phyloP scores from a whole-genome alignment of 64 coral and sea anemone genomes.

The Dendronephthya gigantea region DNA sequence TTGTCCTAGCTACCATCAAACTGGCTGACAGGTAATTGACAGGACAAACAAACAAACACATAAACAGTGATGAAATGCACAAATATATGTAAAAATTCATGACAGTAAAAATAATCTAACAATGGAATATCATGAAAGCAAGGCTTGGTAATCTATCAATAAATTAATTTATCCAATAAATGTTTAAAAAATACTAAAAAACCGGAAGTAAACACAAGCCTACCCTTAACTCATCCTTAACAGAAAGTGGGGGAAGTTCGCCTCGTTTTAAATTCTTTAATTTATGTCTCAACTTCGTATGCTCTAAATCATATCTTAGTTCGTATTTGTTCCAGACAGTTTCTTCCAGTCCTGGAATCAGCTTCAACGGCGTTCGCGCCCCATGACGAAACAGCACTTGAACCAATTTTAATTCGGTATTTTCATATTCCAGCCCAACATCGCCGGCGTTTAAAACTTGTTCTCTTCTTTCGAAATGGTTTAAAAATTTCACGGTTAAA shows the following conservation, averaged over 20 bases:
- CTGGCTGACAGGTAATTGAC: background rate
- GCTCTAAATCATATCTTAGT: background rate
- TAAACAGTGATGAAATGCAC: background rate
- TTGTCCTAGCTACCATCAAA: too few relatives aligned
- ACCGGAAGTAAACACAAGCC: background rate
- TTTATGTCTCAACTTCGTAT: background rate
- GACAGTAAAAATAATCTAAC: too few relatives aligned
- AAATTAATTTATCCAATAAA: too few relatives aligned
- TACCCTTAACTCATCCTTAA: background rate
- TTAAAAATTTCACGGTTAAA: background rate
- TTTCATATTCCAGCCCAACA: background rate
- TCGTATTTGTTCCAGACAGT: background rate
- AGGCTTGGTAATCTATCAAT: too few relatives aligned
- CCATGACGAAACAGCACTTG: slow-evolving; percentile 10
- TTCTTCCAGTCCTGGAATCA: background rate
- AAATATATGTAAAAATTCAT: background rate
- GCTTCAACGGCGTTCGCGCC: background rate
- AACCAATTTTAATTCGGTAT: background rate
- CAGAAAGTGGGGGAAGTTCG: background rate
- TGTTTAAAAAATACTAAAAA: background rate
- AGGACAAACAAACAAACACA: background rate
- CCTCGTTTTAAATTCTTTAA: background rate
- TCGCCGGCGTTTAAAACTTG: background rate
- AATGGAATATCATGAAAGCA: too few relatives aligned
- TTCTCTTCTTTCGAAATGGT: background rate